phyloP scores from a whole-genome alignment of 2,888 invertebrate species.

The Baccha elongata region DNA sequence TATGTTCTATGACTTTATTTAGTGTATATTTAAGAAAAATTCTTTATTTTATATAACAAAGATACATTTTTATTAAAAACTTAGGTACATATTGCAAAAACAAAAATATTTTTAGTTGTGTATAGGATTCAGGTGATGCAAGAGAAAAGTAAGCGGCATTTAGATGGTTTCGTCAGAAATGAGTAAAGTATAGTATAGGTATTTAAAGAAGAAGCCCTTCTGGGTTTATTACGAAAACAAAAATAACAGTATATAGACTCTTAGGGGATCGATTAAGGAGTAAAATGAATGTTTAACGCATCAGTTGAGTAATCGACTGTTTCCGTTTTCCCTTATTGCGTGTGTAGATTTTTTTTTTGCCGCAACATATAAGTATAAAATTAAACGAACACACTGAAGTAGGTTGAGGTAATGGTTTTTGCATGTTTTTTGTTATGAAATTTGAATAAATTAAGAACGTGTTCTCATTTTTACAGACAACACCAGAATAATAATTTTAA shows the following conservation, averaged over 20 bases:
- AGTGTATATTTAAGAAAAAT: slow-evolving; percentile 17
- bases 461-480: slow-evolving; percentile 22
- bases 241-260: slow-evolving; percentile 10
- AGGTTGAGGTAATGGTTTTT: slow-evolving; percentile 28
- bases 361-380: not conserved
- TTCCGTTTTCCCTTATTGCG: slow-evolving; percentile 24
- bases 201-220: slow-evolving; percentile 50
- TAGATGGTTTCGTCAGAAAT: slow-evolving; percentile 46
- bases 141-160: slow-evolving; percentile 37
- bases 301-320: slow-evolving; percentile 48
- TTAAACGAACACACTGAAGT: not conserved
- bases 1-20: slow-evolving; percentile 34
- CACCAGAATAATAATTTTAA: not conserved
- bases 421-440: slow-evolving; percentile 25
- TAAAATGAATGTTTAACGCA: slow-evolving; percentile 55
- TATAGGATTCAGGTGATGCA: slow-evolving; percentile 9
- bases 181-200: not conserved
- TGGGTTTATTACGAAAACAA: slow-evolving; percentile 23
- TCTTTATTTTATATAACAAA: not conserved
- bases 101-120: not conserved
- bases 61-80: not conserved
- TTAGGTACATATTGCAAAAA: not conserved
- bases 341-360: not conserved
- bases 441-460: slow-evolving; percentile 18
- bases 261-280: slow-evolving; percentile 52